phyloP scores from a whole-genome alignment of 2,797 vertebrate genomes.

The Microctenopoma lineatum region DNA sequence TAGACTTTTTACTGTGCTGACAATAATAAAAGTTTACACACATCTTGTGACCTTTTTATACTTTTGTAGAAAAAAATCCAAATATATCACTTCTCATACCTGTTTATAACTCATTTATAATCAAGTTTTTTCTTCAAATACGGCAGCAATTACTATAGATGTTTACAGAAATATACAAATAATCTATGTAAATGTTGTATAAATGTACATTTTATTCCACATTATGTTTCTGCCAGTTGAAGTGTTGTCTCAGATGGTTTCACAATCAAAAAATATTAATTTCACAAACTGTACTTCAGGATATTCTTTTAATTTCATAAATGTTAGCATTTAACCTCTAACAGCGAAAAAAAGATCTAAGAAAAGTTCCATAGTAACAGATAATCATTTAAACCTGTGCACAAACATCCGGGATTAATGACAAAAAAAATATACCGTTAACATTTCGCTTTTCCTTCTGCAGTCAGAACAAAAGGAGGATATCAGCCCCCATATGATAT shows the following conservation, averaged over 20 bases:
- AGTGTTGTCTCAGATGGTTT: not conserved
- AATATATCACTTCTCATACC: not conserved
- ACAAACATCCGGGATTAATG: conserved; percentile 22
- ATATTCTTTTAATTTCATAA: not conserved
- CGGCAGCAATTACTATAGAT: not conserved
- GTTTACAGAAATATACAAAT: conserved; percentile 1
- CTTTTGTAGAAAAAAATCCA: conserved; percentile 5
- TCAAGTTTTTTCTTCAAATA: not conserved
- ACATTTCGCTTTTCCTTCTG: conserved; percentile 49
- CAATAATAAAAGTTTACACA: not conserved
- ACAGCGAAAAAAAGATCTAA: not conserved
- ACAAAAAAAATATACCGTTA: conserved; percentile 31
- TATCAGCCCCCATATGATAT: conserved; percentile 54
- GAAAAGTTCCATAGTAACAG: not conserved
- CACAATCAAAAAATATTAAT: not conserved
- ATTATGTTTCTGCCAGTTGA: not conserved
- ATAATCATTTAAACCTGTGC: not conserved
- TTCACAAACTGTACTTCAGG: not conserved
- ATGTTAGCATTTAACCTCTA: not conserved
- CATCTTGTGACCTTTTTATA: not conserved
- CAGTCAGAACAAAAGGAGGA: conserved; percentile 73
- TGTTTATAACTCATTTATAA: not conserved
- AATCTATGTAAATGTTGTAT: not conserved
- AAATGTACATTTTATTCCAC: not conserved
- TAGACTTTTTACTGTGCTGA: not conserved